These are phyloP conservation scores for Hoplias malabaricus DNA, from an alignment of 2,113 vertebrate species.

Conservation along the genomic window DNA sequence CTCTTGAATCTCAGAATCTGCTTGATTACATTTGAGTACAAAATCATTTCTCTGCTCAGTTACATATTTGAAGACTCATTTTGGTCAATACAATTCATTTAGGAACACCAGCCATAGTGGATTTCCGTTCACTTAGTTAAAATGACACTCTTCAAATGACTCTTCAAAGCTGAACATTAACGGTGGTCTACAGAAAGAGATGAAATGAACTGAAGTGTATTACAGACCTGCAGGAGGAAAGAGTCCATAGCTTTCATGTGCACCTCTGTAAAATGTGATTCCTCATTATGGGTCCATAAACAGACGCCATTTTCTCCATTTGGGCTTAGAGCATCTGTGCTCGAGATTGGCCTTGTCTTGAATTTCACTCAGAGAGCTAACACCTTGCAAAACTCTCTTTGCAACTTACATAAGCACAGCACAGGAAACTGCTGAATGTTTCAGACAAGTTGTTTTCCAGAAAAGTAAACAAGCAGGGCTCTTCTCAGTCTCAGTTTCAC, in stretches of 20 bases:
- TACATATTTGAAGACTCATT: too few species aligned
- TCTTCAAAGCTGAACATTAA: slow-evolving; percentile 21
- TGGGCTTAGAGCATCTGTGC: slow-evolving; percentile 18
- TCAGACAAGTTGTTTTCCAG: slow-evolving; percentile 59
- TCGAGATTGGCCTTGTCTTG: slow-evolving; percentile 21
- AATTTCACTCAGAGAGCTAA: slow-evolving; percentile 49
- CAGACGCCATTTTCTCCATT: slow-evolving; percentile 10
- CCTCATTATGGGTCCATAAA: slow-evolving; percentile 21
- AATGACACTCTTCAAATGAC: too few species aligned
- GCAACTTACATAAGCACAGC: slow-evolving; percentile 59
- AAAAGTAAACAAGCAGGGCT: slow-evolving; percentile 55
- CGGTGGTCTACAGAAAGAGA: too few species aligned
- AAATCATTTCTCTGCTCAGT: too few species aligned
- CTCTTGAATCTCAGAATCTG: too few species aligned
- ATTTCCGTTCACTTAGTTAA: slow-evolving; percentile 32
- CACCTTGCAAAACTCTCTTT: slow-evolving; percentile 51
- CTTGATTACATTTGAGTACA: too few species aligned
- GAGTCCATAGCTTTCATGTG: background rate
- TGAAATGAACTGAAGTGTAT: too few species aligned
- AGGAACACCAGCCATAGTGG: too few species aligned
- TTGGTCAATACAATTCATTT: too few species aligned
- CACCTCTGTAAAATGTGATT: slow-evolving; percentile 2
- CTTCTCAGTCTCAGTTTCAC: slow-evolving; percentile 19
- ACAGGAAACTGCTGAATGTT: slow-evolving; percentile 62
- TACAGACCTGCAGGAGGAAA: background rate